These are phyloP conservation scores for Butastur rufipennis DNA, from an alignment of 2,113 vertebrate genomes.

Conservation along the genomic window DNA sequence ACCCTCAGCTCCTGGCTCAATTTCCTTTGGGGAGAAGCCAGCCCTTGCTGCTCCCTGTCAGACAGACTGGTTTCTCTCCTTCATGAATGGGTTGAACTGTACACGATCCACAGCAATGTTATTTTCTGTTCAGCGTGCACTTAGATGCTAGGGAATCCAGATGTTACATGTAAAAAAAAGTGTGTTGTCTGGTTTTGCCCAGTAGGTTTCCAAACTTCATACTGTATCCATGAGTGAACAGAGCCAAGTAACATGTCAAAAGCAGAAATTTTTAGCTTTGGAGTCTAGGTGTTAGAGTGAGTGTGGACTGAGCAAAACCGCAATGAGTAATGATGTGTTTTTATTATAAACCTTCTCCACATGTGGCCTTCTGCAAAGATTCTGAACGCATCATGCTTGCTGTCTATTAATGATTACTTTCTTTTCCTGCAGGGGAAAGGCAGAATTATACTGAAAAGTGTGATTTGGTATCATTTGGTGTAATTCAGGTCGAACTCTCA, in stretches of 20 bases:
- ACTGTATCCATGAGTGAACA: not conserved
- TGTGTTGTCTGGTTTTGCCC: not conserved
- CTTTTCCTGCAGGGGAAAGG: not conserved
- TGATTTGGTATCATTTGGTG: not conserved
- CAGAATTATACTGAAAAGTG: not conserved
- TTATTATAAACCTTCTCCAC: constrained; percentile 29
- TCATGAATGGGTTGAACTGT: not conserved
- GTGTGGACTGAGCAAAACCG: not conserved
- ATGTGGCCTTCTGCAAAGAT: constrained; percentile 14
- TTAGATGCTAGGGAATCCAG: not conserved
- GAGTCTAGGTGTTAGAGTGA: not conserved
- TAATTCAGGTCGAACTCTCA: not conserved
- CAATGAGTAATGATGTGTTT: constrained; percentile 32
- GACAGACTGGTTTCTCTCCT: not conserved
- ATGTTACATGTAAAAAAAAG: not conserved
- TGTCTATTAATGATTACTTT: not conserved
- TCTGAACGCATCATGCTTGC: not conserved
- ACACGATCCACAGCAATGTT: not conserved
- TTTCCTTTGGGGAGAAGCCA: not conserved
- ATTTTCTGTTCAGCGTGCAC: not conserved
- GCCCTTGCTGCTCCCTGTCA: not conserved
- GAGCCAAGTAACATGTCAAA: constrained; percentile 16
- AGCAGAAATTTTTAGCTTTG: constrained; percentile 2
- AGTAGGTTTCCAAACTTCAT: constrained; percentile 19
- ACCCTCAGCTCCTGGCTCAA: not conserved